phyloP scores from a whole-genome alignment of 35 echinoderm and acorn worm genomes.

The Eucidaris tribuloides region DNA sequence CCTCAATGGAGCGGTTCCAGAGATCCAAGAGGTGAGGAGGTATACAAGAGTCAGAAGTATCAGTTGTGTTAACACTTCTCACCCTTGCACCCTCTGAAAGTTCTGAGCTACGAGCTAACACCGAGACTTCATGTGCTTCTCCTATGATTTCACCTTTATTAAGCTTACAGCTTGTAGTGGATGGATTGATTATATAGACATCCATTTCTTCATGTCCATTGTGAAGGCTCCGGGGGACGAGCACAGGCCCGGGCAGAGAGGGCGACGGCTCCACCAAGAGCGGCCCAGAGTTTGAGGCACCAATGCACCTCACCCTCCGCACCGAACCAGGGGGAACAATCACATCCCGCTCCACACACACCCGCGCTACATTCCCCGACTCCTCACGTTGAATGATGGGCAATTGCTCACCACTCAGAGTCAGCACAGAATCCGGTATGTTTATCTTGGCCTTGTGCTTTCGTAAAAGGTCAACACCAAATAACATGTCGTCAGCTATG shows the following conservation, averaged over 20 bases:
- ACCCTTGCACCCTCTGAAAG: background rate
- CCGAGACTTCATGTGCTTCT: background rate
- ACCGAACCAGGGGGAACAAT: conserved; percentile 26
- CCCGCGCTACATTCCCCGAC: too few relatives aligned
- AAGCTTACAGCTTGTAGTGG: background rate
- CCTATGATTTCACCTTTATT: background rate
- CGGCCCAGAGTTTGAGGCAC: too few relatives aligned
- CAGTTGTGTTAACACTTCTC: background rate
- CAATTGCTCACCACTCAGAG: too few relatives aligned
- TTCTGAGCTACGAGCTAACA: background rate
- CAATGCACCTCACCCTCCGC: background rate
- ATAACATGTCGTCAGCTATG: conserved; percentile 34
- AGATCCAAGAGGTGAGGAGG: conserved; percentile 9
- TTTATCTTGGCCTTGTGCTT: background rate
- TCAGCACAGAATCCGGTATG: background rate
- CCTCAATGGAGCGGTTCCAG: background rate
- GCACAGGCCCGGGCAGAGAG: too few relatives aligned
- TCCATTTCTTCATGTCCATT: background rate
- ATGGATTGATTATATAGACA: conserved; percentile 24
- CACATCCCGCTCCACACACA: background rate
- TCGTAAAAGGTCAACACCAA: conserved; percentile 27
- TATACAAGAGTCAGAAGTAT: background rate
- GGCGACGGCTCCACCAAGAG: too few relatives aligned
- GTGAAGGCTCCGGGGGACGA: conserved; percentile 14
- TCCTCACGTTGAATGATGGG: too few relatives aligned